A percentile compares a stretch with the other conserved stretches of the same genome.
Evolutionary conservation across 1,140 invertebrate species (phyloP).

Genomic region (Lanistes nyassanus): DNA sequence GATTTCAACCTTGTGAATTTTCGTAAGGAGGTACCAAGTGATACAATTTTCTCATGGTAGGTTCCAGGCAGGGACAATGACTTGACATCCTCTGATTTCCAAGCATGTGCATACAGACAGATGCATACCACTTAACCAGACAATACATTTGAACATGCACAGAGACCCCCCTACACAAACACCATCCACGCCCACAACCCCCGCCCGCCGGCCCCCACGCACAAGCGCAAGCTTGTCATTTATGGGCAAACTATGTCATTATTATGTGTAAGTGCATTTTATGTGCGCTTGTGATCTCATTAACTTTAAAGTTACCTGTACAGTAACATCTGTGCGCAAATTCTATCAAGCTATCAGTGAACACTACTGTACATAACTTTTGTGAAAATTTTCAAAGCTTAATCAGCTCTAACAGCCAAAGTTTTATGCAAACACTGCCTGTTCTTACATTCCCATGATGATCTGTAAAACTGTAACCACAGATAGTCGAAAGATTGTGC

Average conservation of each 20-base stretch:
- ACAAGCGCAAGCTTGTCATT: no score
- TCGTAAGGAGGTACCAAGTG: slow-evolving; percentile 58
- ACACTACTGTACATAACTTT: no score
- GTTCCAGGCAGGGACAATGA: slow-evolving; percentile 64
- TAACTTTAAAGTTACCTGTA: background rate
- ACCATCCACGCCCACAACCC: slow-evolving; percentile 1
- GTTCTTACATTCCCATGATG: no score
- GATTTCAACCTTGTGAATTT: slow-evolving; percentile 64
- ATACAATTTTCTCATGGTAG: slow-evolving; percentile 66
- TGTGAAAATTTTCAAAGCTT: no score
- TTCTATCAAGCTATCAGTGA: no score
- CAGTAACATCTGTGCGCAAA: no score
- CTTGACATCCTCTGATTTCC: slow-evolving; percentile 64
- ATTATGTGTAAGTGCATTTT: background rate
- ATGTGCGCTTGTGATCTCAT: background rate
- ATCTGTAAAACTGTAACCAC: no score
- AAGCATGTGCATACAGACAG: background rate
- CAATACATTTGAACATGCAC: background rate
- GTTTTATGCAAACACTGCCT: no score
- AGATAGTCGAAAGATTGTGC: no score
- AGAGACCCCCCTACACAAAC: slow-evolving; percentile 9
- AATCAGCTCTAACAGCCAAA: no score
- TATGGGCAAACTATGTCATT: background rate
- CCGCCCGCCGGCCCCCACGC: no score
- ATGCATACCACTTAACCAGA: background rate